Percentiles rank a stretch among this genome's conserved stretches.
Conservation (phyloP, 2,113 vertebrate genomes). For the Lipophrys pholis region DNA sequence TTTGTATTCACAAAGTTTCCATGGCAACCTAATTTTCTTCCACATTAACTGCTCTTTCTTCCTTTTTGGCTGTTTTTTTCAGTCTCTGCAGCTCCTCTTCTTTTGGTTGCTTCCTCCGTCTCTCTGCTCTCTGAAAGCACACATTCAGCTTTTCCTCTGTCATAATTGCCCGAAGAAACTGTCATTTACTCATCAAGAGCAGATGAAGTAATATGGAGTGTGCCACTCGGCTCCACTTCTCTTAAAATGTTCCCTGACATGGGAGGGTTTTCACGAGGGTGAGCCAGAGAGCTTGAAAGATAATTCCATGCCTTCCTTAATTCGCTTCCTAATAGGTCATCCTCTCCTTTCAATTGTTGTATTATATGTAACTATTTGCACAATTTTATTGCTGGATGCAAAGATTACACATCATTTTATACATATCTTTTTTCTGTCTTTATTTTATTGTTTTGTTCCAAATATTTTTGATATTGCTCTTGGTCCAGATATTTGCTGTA, state of each 20-base stretch:
- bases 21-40: conserved; percentile 69
- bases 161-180: conserved; percentile 25
- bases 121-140: conserved; percentile 22
- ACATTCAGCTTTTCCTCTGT: conserved; percentile 42
- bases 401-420: background rate
- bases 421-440: background rate
- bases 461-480: conserved; percentile 20
- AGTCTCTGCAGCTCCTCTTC: conserved; percentile 38
- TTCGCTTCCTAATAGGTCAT: conserved; percentile 7
- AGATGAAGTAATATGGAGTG: conserved; percentile 34
- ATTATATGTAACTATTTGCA: background rate
- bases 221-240: conserved; percentile 9
- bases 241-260: conserved; percentile 6
- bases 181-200: conserved; percentile 29
- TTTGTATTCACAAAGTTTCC: conserved; percentile 67
- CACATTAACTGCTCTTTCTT: conserved; percentile 67
- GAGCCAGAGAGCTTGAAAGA: conserved; percentile 13
- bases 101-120: conserved; percentile 7
- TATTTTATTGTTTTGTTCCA: conserved; percentile 4
- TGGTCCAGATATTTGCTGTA: conserved; percentile 28
- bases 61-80: conserved; percentile 47
- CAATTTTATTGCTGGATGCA: too few relatives aligned
- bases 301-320: background rate
- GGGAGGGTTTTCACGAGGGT: background rate
- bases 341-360: background rate